Evolutionary conservation across 1,140 invertebrate species (phyloP).

Genomic region (Drosophila chauvacae): DNA sequence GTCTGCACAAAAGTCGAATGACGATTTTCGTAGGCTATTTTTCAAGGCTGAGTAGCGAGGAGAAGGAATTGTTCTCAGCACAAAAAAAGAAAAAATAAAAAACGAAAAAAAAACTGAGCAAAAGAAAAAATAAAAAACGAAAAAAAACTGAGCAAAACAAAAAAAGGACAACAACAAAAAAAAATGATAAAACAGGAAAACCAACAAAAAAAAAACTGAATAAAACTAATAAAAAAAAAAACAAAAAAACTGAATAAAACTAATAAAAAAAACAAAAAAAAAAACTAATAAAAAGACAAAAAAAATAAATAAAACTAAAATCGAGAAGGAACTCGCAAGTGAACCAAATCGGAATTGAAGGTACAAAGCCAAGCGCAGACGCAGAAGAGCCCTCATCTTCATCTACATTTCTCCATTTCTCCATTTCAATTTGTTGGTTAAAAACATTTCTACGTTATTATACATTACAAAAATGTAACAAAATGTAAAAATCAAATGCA

Average conservation of each 20-base stretch:
- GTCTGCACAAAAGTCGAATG: conserved; percentile 63
- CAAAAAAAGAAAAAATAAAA: no score
- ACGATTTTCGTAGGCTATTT: conserved; percentile 75
- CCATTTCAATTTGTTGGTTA: not conserved
- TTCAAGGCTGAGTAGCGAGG: not conserved
- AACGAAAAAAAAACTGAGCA: no score
- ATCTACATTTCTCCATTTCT: not conserved
- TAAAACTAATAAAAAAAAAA: no score
- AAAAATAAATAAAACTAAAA: not conserved
- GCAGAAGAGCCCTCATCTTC: not conserved
- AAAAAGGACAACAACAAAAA: not conserved
- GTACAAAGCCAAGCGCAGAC: not conserved
- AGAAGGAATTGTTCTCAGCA: no score
- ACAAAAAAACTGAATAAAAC: no score
- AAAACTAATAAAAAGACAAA: not conserved
- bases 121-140: not conserved
- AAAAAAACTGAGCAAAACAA: not conserved
- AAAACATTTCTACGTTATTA: not conserved
- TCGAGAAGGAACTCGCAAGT: not conserved
- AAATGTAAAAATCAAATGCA: not conserved
- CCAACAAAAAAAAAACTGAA: no score
- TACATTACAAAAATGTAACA: conserved; percentile 13
- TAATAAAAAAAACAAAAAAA: not conserved
- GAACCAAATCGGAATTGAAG: conserved; percentile 2
- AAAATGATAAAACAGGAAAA: not conserved